Evolutionary conservation across 1,140 invertebrate genomes (phyloP).

Genomic region (Chymomyza costata): DNA sequence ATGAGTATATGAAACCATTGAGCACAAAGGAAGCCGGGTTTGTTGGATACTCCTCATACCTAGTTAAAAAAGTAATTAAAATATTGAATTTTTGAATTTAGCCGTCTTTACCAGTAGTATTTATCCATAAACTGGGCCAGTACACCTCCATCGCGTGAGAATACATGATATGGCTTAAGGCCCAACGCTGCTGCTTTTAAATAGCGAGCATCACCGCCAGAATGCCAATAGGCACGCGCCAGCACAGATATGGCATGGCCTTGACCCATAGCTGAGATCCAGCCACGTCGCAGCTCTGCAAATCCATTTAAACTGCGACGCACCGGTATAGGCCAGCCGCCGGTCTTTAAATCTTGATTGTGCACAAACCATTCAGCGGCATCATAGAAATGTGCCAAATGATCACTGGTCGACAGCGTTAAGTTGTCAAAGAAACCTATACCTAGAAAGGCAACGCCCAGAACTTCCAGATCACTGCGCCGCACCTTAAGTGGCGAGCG

Average conservation of each 20-base stretch:
- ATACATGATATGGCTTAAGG: conserved; percentile 86
- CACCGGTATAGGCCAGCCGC: conserved; percentile 94
- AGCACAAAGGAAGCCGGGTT: conserved; percentile 95
- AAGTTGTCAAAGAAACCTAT: conserved; percentile 88
- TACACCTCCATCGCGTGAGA: conserved; percentile 86
- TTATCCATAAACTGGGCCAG: conserved; percentile 88
- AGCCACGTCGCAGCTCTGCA: conserved; percentile 87
- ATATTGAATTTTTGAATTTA: not conserved
- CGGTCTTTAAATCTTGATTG: conserved; percentile 87
- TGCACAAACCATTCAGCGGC: conserved; percentile 94
- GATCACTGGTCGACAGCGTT: conserved; percentile 87
- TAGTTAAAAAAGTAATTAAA: conserved; percentile 74
- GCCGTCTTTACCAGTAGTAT: conserved; percentile 80
- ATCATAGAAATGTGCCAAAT: conserved; percentile 92
- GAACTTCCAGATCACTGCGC: conserved; percentile 84
- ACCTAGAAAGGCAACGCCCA: conserved; percentile 77
- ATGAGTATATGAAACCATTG: conserved; percentile 99
- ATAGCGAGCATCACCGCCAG: conserved; percentile 85
- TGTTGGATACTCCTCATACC: conserved; percentile 99
- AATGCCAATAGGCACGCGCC: conserved; percentile 90
- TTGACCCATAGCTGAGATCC: conserved; percentile 98
- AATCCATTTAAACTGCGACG: conserved; percentile 86
- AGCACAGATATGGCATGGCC: conserved; percentile 97
- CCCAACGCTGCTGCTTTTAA: conserved; percentile 88
- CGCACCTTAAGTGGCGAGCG: conserved; percentile 81